A percentile compares a stretch with the other conserved stretches of the same genome.
Conservation (phyloP, 2,797 vertebrate species). For the Tapirus indicus region DNA sequence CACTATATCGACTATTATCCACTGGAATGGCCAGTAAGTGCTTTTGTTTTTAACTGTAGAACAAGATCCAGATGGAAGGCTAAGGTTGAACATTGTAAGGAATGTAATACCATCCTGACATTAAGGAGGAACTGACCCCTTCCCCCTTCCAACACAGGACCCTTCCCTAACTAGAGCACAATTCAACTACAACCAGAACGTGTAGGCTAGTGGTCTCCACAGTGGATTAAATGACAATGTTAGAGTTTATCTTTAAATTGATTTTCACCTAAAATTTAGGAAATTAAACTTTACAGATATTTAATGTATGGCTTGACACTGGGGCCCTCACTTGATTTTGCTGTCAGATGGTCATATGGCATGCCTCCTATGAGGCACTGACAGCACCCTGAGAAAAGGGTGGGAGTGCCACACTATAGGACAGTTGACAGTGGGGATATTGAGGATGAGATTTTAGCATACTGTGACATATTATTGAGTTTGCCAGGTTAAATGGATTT, state of each 20-base stretch:
- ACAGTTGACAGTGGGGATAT: fast-evolving
- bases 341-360: neutral
- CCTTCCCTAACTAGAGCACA: neutral
- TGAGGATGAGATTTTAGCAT: neutral
- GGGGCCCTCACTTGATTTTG: neutral
- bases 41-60: neutral
- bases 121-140: neutral
- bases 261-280: neutral
- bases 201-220: neutral
- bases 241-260: neutral
- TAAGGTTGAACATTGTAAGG: neutral
- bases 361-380: neutral
- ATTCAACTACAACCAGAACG: neutral
- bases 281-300: neutral
- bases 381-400: neutral
- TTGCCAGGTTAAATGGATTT: neutral
- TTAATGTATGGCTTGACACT: neutral
- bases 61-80: neutral
- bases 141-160: neutral
- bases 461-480: neutral
- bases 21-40: neutral
- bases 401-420: fast-evolving
- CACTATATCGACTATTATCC: neutral
- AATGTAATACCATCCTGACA: neutral
- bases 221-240: neutral